Percentiles rank a stretch among this genome's conserved stretches.
Evolutionary conservation across 2,888 invertebrate species (phyloP).

Genomic region (Ormyrus nitidulus): DNA sequence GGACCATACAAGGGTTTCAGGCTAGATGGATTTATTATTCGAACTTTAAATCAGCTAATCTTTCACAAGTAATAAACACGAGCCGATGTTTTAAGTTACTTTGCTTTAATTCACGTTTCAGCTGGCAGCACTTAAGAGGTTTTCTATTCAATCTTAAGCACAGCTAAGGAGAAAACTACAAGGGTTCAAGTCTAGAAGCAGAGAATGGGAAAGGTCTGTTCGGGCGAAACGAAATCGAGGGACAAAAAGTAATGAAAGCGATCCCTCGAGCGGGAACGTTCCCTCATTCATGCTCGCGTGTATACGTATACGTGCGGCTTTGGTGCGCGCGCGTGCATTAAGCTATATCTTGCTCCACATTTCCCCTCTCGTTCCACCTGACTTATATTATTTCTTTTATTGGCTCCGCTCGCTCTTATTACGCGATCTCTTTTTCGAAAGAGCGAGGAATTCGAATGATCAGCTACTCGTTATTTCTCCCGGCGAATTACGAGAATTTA

Average conservation of each 20-base stretch:
- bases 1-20: too few species aligned
- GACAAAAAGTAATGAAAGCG: slow-evolving; percentile 55
- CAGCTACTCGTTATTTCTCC: slow-evolving; percentile 29
- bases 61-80: too few species aligned
- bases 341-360: slow-evolving; percentile 5
- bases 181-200: too few species aligned
- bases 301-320: slow-evolving; percentile 1
- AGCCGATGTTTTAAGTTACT: too few species aligned
- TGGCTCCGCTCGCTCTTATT: slow-evolving; percentile 24
- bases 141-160: too few species aligned
- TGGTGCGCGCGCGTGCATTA: neutral
- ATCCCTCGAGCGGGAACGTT: slow-evolving; percentile 43
- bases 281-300: neutral
- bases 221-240: slow-evolving; percentile 42
- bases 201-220: slow-evolving; percentile 10
- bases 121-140: too few species aligned
- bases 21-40: too few species aligned
- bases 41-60: too few species aligned
- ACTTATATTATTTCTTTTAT: slow-evolving; percentile 53
- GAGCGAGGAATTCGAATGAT: slow-evolving; percentile 32
- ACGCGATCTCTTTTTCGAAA: slow-evolving; percentile 41
- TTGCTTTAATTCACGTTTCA: too few species aligned
- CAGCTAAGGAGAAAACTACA: too few species aligned
- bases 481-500: slow-evolving; percentile 41
- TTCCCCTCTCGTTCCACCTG: slow-evolving; percentile 38